phyloP scores from a whole-genome alignment of 2,888 invertebrate species.

The Agapostemon virescens region DNA sequence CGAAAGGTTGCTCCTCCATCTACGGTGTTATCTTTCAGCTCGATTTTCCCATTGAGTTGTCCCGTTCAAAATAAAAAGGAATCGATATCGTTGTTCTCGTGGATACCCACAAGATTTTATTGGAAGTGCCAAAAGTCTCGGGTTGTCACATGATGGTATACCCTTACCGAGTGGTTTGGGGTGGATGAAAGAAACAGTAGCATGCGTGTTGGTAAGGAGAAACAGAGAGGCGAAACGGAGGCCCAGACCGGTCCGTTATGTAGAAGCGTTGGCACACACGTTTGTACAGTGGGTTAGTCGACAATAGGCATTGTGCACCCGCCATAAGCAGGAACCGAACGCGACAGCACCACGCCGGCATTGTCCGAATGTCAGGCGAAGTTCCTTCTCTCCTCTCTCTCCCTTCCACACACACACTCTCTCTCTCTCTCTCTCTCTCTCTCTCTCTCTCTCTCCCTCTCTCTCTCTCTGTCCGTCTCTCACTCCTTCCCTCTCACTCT shows the following conservation, averaged over 20 bases:
- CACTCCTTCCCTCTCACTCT: constrained; percentile 14
- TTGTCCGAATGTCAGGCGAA: constrained; percentile 78
- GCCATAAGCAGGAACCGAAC: constrained; percentile 80
- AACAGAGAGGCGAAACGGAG: constrained; percentile 52
- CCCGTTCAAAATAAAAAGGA: constrained; percentile 2
- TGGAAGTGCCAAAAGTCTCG: constrained; percentile 53
- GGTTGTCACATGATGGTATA: not conserved
- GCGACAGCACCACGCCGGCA: constrained; percentile 76
- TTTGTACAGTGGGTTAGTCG: constrained; percentile 74
- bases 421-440: constrained; percentile 41
- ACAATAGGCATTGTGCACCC: constrained; percentile 80
- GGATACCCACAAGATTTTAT: constrained; percentile 42
- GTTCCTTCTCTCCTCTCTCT: constrained; percentile 56
- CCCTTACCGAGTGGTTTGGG: constrained; percentile 19
- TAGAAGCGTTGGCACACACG: constrained; percentile 74
- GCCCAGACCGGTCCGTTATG: constrained; percentile 58
- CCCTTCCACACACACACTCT: constrained; percentile 36
- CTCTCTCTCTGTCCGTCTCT: too few species aligned
- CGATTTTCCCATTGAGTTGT: not conserved
- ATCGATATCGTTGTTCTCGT: constrained; percentile 38
- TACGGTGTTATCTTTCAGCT: not conserved
- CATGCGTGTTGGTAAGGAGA: constrained; percentile 44
- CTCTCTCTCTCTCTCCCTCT: constrained; percentile 14
- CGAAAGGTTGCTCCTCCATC: not conserved
- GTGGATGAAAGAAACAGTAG: constrained; percentile 43